Evolutionary conservation across 2,797 vertebrate genomes (phyloP), one percentile per base, ranked within the genome.

Genomic region (Sparus aurata): DNA sequence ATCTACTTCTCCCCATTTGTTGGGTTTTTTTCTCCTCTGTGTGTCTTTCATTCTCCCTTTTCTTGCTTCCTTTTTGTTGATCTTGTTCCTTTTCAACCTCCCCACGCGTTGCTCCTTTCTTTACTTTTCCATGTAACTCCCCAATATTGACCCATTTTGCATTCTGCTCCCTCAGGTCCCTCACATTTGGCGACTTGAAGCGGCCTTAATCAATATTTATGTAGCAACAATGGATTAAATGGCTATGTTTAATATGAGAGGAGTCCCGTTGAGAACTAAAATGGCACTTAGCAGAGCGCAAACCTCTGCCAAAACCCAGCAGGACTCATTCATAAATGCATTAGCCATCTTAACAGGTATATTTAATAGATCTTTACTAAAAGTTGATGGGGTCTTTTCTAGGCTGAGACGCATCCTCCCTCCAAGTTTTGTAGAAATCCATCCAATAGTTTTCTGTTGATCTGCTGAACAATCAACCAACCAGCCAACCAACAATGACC

Each of bases 1-100:
- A 85, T 80, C 71, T 80, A 17, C 61, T 77, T 63, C 71, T 58
- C 66, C 47, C 23, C 83, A 41, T 79, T 80, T 71, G 75, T 68
- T 66, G 34, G 59, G 61, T n/a, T 34, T 34, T 50, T 81, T 77
- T 79, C 43, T 68, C 38, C 5, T 57, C 25, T 15, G 53, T 60
- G 38, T 73, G 20, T 72, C 67, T 62, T 77, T 77, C 43, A 63
- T 70, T 74, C 74, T 60, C 27, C 47, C 73, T 45, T 57, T 74
- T 57, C 50, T 65, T 27, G 54, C 34, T 38, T 64, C 10, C 27
- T 22, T 59, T 62, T 73, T 80, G 68, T 79, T 84, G 49, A 45
- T 57, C 57, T 65, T 54, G 55, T 55, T 13, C 13, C 43, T 9
- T 43, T 63, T 61, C 18, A 67, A 4, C 66, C 43, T n/a, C 13